Evolutionary conservation across 2,113 vertebrate species (phyloP), one percentile per base, ranked within the genome.

Genomic region (Tympanuchus pallidicinctus): DNA sequence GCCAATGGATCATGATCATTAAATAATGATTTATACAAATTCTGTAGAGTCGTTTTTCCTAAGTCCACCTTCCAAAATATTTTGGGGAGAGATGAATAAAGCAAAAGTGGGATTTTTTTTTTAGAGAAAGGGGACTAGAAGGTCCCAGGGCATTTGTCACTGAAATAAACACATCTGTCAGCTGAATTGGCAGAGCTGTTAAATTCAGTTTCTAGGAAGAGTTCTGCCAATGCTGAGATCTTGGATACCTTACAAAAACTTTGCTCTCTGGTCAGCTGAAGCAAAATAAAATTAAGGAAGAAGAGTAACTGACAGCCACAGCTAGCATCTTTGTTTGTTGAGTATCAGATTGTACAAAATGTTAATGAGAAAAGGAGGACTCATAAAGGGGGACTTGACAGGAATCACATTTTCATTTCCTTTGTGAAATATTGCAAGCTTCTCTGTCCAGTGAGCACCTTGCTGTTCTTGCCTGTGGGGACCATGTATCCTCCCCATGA

Each of bases 341-440:
- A 71, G 8, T 82, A 56, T 83, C 72, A 83, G 57, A 36, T 64
- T 20, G 61, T 42, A 22, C 0, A 0, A 86, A 78, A 94, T 6
- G 36, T 36, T 86, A 70, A 75, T 90, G 85, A 91, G 80, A 91
- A 90, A 71, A 81, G 76, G 89, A 1, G 0, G 60, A 47, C 42
- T 74, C 56, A 30, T 10, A 78, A 60, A 61, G 66, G 47, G 13
- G 57, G 24, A 78, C 65, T 86, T 95, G 85, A 94, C 85, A 91
- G 82, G 76, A 86, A 89, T 75, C 77, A 67, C 24, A 83, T 93
- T 96, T 93, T 89, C 38, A 94, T 92, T 96, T 95, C 94, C 82
- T 94, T 34, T 4, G 2, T 65, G 80, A 92, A 88, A 69, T 69
- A 80, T 81, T 80, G 64, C 27, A 70, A 80, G 56, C 34, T 79